Conservation (phyloP, 64 coral and sea anemone species). For the Montipora efflorescens region DNA sequence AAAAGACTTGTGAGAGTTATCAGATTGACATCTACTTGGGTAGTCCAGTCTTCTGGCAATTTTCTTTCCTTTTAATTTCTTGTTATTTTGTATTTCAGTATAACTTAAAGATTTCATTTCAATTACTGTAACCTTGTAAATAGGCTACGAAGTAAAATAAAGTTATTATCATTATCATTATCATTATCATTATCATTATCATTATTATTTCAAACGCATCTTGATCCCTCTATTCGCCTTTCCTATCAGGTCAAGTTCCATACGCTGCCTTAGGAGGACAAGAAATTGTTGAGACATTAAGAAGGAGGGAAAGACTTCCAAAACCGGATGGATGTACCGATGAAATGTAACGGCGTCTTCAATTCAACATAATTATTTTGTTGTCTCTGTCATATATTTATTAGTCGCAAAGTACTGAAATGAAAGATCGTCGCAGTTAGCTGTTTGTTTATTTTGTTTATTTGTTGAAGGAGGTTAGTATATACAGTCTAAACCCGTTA, state of each 20-base stretch:
- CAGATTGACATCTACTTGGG: no score
- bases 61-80: no score
- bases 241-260: not conserved
- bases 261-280: constrained; percentile 21
- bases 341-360: constrained; percentile 22
- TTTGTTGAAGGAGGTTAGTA: no score
- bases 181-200: not conserved
- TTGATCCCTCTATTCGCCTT: not conserved
- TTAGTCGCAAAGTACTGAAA: not conserved
- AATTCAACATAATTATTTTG: not conserved
- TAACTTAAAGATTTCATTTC: no score
- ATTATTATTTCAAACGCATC: not conserved
- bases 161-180: no score
- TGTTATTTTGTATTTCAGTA: no score
- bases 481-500: no score
- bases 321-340: constrained; percentile 37
- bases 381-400: not conserved
- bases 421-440: no score
- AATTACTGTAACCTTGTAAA: no score
- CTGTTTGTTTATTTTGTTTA: not conserved
- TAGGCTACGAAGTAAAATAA: no score
- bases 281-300: constrained; percentile 4
- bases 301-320: not conserved
- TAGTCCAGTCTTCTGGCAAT: no score
- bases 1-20: no score